A percentile compares a stretch with the other conserved stretches of the same genome.
Evolutionary conservation across 2,113 vertebrate species (phyloP).

Genomic region (Ahaetulla prasina): DNA sequence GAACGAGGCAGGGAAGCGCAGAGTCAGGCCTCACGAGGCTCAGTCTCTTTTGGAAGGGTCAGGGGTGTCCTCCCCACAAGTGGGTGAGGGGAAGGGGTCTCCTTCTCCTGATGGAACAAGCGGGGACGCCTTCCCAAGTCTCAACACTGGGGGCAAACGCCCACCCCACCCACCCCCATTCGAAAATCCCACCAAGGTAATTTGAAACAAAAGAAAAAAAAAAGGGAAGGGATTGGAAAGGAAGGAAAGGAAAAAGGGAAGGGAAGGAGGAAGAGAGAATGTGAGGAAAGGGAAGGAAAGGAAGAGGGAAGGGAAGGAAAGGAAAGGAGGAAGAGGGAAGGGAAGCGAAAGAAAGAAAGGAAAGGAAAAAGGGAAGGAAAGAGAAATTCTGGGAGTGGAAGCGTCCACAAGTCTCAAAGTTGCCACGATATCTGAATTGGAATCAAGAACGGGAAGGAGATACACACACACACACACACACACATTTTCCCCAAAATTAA

Average conservation of each 20-base stretch:
- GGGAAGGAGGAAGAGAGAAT: rapidly evolving
- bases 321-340: neutral
- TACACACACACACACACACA: too few species aligned
- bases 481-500: too few species aligned
- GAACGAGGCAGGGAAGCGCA: rapidly evolving
- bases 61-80: neutral
- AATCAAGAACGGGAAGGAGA: too few species aligned
- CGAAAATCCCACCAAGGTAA: neutral
- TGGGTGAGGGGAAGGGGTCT: rapidly evolving
- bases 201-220: neutral
- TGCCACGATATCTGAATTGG: too few species aligned
- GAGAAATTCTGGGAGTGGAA: too few species aligned
- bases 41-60: neutral
- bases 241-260: too few species aligned
- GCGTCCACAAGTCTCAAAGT: too few species aligned
- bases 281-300: rapidly evolving
- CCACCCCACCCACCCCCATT: too few species aligned
- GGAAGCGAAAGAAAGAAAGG: too few species aligned
- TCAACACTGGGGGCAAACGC: neutral
- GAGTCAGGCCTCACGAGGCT: neutral
- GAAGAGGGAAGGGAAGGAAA: too few species aligned
- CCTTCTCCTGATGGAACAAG: neutral
- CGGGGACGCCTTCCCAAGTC: neutral
- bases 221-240: too few species aligned
- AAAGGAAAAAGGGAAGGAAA: too few species aligned